phyloP scores from a whole-genome alignment of 2,113 vertebrate species.

The Mirza zaza region DNA sequence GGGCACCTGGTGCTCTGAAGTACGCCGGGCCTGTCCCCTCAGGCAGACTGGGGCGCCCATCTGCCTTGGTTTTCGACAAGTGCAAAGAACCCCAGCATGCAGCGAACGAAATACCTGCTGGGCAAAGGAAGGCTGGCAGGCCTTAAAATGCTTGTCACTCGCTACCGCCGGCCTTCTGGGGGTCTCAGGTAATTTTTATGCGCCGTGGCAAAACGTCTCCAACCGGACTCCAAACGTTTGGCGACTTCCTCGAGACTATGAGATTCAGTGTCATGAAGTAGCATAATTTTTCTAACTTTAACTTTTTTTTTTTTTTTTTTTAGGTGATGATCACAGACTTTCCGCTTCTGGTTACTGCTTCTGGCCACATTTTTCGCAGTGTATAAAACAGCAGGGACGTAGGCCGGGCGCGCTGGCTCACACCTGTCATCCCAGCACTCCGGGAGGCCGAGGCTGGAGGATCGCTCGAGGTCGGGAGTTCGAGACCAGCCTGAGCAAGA shows the following conservation, averaged over 20 bases:
- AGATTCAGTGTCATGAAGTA: conserved; percentile 34
- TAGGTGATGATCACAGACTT: conserved; percentile 31
- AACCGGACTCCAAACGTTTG: conserved; percentile 50
- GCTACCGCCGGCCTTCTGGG: conserved; percentile 55
- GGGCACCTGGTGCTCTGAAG: conserved; percentile 70
- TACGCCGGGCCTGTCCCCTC: conserved; percentile 78
- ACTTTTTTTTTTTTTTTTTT: background rate
- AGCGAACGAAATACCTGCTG: conserved; percentile 66
- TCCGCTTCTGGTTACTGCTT: background rate
- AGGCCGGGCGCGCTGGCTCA: too few species aligned
- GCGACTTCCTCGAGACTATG: conserved; percentile 24
- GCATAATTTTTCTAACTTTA: conserved; percentile 45
- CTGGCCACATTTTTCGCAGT: conserved; percentile 13
- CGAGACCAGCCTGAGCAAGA: too few species aligned
- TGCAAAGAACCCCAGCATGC: conserved; percentile 67
- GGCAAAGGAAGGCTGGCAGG: conserved; percentile 75
- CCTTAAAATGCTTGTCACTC: conserved; percentile 75
- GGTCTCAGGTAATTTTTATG: conserved; percentile 67
- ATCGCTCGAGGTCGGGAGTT: too few species aligned
- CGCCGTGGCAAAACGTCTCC: conserved; percentile 49
- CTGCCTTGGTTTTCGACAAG: conserved; percentile 76
- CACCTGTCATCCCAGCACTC: too few species aligned
- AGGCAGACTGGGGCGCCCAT: conserved; percentile 82
- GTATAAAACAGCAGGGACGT: background rate
- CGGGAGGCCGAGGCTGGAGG: too few species aligned